Percentiles rank a stretch among this genome's conserved stretches.
Conservation (phyloP, 2,113 vertebrate genomes). For the Acanthochromis polyacanthus region DNA sequence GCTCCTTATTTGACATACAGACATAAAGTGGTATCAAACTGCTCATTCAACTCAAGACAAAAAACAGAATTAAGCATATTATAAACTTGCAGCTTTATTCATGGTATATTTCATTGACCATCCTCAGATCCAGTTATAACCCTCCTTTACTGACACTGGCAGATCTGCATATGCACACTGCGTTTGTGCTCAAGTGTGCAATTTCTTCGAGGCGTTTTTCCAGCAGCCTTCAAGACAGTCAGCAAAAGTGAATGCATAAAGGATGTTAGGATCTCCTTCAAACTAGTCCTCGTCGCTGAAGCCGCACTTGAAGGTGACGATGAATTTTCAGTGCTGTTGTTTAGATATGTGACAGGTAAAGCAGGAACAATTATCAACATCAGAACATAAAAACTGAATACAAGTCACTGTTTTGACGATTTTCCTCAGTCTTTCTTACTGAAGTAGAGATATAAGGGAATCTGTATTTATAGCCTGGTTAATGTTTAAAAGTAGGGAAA, state of each 20-base stretch:
- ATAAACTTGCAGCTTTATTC: too few relatives aligned
- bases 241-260: slow-evolving; percentile 17
- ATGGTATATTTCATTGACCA: not conserved
- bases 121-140: not conserved
- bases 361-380: too few relatives aligned
- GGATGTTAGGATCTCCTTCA: not conserved
- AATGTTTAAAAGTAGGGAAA: too few relatives aligned
- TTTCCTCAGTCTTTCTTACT: too few relatives aligned
- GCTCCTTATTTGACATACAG: too few relatives aligned
- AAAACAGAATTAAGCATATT: too few relatives aligned
- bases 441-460: too few relatives aligned
- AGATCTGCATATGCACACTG: not conserved
- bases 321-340: not conserved
- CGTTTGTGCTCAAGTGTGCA: slow-evolving; percentile 23
- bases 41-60: too few relatives aligned
- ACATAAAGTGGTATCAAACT: too few relatives aligned
- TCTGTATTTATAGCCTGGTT: too few relatives aligned
- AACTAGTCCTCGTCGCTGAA: slow-evolving; percentile 15
- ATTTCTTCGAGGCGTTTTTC: slow-evolving; percentile 15
- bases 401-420: too few relatives aligned
- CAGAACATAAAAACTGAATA: too few relatives aligned
- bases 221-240: slow-evolving; percentile 22
- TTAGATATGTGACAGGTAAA: not conserved
- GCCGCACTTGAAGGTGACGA: not conserved
- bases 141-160: not conserved